These are phyloP conservation scores for Mayetiola destructor DNA, from an alignment of 2,888 invertebrate species.

Conservation along the genomic window DNA sequence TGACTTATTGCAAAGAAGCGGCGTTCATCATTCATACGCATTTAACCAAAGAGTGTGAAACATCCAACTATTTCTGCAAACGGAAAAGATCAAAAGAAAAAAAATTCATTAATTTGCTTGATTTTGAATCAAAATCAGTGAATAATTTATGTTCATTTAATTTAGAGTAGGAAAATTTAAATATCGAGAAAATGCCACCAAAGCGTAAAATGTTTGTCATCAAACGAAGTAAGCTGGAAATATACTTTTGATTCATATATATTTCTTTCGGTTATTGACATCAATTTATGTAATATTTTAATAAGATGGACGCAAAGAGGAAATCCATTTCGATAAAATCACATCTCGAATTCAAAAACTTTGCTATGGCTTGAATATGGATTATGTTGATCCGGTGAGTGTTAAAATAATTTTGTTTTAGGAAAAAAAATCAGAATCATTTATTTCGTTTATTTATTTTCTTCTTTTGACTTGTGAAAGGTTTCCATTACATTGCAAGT, in stretches of 20 bases:
- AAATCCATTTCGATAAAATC: slow-evolving; percentile 94
- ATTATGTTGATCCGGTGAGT: slow-evolving; percentile 90
- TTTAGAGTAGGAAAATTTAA: background rate
- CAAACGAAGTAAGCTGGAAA: slow-evolving; percentile 37
- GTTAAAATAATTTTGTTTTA: background rate
- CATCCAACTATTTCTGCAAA: background rate
- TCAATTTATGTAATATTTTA: background rate
- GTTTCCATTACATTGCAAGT: slow-evolving; percentile 79
- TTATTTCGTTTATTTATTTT: background rate
- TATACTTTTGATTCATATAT: slow-evolving; percentile 15
- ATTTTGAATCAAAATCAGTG: no score
- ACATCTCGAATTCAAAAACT: slow-evolving; percentile 89
- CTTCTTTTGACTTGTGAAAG: slow-evolving; percentile 31
- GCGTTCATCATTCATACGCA: background rate
- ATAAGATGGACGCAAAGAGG: slow-evolving; percentile 81
- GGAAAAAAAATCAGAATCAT: background rate
- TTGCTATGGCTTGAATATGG: slow-evolving; percentile 90
- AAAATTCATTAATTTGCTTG: background rate
- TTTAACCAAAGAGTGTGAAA: background rate
- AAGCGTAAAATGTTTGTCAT: slow-evolving; percentile 35
- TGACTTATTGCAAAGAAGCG: background rate
- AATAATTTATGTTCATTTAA: background rate
- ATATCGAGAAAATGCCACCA: background rate
- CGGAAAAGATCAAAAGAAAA: background rate
- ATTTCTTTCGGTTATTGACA: slow-evolving; percentile 10